These are phyloP conservation scores for Tenthredo amoena DNA, from an alignment of 2,888 invertebrate genomes.

Conservation along the genomic window DNA sequence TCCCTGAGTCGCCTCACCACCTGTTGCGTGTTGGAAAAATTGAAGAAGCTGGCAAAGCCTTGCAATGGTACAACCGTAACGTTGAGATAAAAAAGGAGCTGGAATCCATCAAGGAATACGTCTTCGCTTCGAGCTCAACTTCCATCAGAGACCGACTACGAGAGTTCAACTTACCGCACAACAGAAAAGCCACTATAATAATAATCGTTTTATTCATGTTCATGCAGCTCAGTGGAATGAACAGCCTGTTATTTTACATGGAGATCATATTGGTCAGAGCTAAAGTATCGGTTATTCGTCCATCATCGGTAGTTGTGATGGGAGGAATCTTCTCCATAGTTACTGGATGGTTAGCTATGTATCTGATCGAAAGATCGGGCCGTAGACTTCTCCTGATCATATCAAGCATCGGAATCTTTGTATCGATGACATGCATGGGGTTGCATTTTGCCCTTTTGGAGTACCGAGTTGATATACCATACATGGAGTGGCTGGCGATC, in stretches of 20 bases:
- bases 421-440: conserved; percentile 62
- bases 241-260: conserved; percentile 61
- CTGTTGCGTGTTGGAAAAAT: conserved; percentile 67
- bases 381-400: conserved; percentile 56
- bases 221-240: conserved; percentile 70
- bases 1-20: conserved; percentile 76
- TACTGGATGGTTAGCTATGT: conserved; percentile 51
- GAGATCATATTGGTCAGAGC: conserved; percentile 57
- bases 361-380: conserved; percentile 57
- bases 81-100: conserved; percentile 70
- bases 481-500: conserved; percentile 66
- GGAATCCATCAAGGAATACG: conserved; percentile 69
- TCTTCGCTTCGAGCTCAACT: conserved; percentile 59
- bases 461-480: conserved; percentile 55
- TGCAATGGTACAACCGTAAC: conserved; percentile 71
- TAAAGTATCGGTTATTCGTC: conserved; percentile 53
- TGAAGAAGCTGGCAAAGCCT: conserved; percentile 71
- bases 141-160: conserved; percentile 46
- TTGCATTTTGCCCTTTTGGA: conserved; percentile 64
- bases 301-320: conserved; percentile 54
- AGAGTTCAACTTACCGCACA: conserved; percentile 58
- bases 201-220: conserved; percentile 66
- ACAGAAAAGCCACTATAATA: conserved; percentile 65
- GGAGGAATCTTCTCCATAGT: conserved; percentile 52
- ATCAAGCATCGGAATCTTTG: conserved; percentile 59